phyloP scores from a whole-genome alignment of 2,113 vertebrate species.

The Spizaetus ornatus region DNA sequence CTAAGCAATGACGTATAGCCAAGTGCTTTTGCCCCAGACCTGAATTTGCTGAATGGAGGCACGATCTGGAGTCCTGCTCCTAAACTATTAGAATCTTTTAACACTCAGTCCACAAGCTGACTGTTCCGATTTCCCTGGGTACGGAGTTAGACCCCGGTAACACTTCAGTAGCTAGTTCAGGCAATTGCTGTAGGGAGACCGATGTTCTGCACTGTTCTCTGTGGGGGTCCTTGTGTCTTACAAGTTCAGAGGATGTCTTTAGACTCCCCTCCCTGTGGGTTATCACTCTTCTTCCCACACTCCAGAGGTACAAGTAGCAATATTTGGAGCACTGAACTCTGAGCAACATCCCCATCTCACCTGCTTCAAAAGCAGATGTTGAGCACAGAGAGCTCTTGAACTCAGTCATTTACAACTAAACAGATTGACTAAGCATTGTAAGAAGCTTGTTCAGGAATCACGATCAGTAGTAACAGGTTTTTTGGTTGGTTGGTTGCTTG shows the following conservation, averaged over 20 bases:
- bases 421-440: neutral
- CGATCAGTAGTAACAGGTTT: neutral
- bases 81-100: neutral
- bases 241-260: neutral
- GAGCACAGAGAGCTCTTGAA: neutral
- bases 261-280: neutral
- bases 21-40: neutral
- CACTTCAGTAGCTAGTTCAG: neutral
- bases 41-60: neutral
- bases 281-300: neutral
- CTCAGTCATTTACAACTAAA: neutral
- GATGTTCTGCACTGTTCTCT: neutral
- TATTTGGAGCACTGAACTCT: neutral
- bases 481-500: neutral
- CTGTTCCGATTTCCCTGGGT: fast-evolving
- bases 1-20: neutral
- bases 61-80: neutral
- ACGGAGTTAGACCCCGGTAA: neutral
- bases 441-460: neutral
- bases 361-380: neutral
- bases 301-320: neutral
- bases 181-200: neutral
- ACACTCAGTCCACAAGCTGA: neutral
- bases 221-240: neutral
- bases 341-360: neutral